These are phyloP conservation scores for Drosophila oshimai DNA, from an alignment of 1,140 invertebrate species.

Conservation along the genomic window DNA sequence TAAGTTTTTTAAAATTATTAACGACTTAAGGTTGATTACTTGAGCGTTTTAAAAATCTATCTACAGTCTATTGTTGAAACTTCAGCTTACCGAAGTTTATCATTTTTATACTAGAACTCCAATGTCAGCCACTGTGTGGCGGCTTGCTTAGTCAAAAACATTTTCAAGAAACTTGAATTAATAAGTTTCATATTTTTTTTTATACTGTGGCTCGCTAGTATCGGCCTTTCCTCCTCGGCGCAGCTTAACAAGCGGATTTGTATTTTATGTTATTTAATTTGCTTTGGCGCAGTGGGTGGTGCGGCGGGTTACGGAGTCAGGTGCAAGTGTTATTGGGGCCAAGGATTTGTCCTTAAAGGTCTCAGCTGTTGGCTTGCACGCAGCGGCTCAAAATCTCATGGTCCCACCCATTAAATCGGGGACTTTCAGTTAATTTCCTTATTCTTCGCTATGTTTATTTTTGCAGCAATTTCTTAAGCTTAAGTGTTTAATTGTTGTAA, in stretches of 20 bases:
- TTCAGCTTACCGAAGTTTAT: no score
- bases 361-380: conserved; percentile 53
- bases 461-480: conserved; percentile 42
- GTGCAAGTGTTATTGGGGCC: conserved; percentile 19
- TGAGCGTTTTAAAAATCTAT: no score
- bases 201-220: conserved; percentile 37
- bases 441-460: conserved; percentile 6
- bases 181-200: conserved; percentile 69
- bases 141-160: not conserved
- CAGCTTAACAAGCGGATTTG: conserved; percentile 53
- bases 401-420: no score
- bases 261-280: conserved; percentile 74
- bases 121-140: conserved; percentile 10
- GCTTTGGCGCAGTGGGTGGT: conserved; percentile 4
- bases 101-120: no score
- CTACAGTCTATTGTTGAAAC: no score
- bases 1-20: no score
- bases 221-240: not conserved
- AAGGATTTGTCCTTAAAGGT: conserved; percentile 40
- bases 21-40: no score
- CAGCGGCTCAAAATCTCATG: conserved; percentile 68
- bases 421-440: conserved; percentile 33
- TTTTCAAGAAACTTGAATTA: conserved; percentile 59
- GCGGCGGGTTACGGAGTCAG: no score
- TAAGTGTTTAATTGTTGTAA: conserved; percentile 41